Base-by-base conservation (phyloP, 2,113 vertebrate species). In the Pontoporia blainvillei region DNA sequence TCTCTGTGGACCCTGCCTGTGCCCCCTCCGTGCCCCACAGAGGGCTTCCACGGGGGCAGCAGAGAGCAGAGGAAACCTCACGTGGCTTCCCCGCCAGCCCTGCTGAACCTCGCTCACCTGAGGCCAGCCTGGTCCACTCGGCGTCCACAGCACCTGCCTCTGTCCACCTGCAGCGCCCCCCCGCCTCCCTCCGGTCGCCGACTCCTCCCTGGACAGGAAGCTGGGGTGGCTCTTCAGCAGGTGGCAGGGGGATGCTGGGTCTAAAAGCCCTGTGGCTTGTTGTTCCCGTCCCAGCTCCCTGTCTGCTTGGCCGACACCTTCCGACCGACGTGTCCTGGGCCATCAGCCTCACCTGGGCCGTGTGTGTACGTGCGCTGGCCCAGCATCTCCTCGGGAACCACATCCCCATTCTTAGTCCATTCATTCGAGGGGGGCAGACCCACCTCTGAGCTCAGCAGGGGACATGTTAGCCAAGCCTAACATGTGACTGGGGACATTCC, bases 251-350 rank as follows among this genome's bases (percentile, higher is more conserved):
- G 41, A 15, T 20, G 71, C 11, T 29, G 72, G 36, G 21, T 12
- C 59, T 64, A 31, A 44, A 78, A 78, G 59, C 18, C 31, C 61
- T 90, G 44, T 39, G 41, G 21, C 27, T 46, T 23, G 6, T 89
- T 36, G 6, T 89, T 36, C 72, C 71, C 0, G 2, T 0, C 0
- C 8, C 6, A 14, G 15, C 54, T 62, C 39, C 39, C 54, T 17
- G 14, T 10, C 29, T 36, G 41, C 39, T 27, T 27, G 39, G 34
- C 9, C 1, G 10, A 23, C 23, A 39, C 27, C 27, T 27, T 44
- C 29, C 3, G 20, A 39, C 52, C 5, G 11, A 44, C 20, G 36
- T 44, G 54, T 44, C 75, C 46, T 49, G 46, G 46, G 46, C 46
- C 3, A 14, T 14, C 46, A 13, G 46, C 46, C 46, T 49, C 46